Base-by-base conservation (phyloP, 2,113 vertebrate genomes). In the Gobius niger region DNA sequence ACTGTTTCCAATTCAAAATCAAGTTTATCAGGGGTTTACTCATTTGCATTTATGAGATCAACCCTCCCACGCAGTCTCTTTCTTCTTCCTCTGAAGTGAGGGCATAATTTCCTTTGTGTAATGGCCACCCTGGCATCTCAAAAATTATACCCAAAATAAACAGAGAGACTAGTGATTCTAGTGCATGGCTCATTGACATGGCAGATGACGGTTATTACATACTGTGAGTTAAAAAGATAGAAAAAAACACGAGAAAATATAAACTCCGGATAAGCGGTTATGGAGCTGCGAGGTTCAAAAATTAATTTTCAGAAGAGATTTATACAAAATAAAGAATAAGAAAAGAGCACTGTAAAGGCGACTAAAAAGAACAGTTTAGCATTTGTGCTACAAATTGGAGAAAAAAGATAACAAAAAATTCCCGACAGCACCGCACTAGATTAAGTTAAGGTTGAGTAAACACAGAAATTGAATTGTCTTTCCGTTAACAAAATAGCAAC, bases 181-280 rank as follows among this genome's bases (percentile, higher is more conserved):
- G 77, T 68, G 44, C 82, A 86, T 60, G 85, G 85, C 85, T 90
- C 86, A 80, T 73, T 85, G 87, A 74, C 52, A 9, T 79, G 76
- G 81, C 66, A 82, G 85, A 85, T 87, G 85, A 89, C 69, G 73
- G 77, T 84, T 80, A 84, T 77, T 82, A 75, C 74, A 78, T 67
- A 75, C 69, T 64, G 76, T 15, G 44, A 77, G 74, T 80, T 74
- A 84, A 79, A 75, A 75, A 54, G 67, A 78, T 12, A 62, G 54
- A 65, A 51, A 46, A 53, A 63, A 46, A 18, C 2, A 9, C 34
- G 44, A 65, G 68, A 65, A 24, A 60, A 76, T 24, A 60, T 74
- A 60, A 46, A 81, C 76, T 72, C 75, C 82, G 78, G 79, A 89
- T 78, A 80, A 80, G 82, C 82, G 77, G 74, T 82, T 77, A 83